These are phyloP conservation scores for Mobula birostris DNA, from an alignment of 2,113 vertebrate genomes.

Conservation along the genomic window DNA sequence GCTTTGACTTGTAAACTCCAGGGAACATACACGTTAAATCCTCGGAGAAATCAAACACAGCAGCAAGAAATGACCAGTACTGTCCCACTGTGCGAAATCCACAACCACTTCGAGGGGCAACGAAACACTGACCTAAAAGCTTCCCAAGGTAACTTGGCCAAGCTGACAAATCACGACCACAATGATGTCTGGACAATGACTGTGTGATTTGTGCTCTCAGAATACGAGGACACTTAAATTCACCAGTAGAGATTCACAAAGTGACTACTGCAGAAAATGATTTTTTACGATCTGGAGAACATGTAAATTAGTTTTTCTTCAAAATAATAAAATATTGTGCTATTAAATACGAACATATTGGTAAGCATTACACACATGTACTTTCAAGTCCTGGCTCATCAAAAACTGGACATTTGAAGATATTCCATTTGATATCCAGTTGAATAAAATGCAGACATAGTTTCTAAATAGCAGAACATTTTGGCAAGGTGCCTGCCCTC, in stretches of 20 bases:
- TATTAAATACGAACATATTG: no score
- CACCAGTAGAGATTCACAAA: not conserved
- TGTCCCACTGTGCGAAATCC: slow-evolving; percentile 14
- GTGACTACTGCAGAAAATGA: not conserved
- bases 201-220: no score
- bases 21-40: not conserved
- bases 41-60: not conserved
- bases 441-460: no score
- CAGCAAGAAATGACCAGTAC: not conserved
- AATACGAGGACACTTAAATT: no score
- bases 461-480: no score
- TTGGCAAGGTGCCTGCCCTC: no score
- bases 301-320: not conserved
- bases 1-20: not conserved
- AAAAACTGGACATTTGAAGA: no score
- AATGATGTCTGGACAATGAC: not conserved
- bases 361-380: no score
- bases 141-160: not conserved
- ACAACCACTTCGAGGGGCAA: not conserved
- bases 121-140: not conserved
- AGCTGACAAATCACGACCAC: not conserved
- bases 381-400: no score
- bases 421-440: no score
- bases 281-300: not conserved
- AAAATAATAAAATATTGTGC: no score